phyloP scores from a whole-genome alignment of 1,140 invertebrate genomes.

The Saccostrea cuccullata region DNA sequence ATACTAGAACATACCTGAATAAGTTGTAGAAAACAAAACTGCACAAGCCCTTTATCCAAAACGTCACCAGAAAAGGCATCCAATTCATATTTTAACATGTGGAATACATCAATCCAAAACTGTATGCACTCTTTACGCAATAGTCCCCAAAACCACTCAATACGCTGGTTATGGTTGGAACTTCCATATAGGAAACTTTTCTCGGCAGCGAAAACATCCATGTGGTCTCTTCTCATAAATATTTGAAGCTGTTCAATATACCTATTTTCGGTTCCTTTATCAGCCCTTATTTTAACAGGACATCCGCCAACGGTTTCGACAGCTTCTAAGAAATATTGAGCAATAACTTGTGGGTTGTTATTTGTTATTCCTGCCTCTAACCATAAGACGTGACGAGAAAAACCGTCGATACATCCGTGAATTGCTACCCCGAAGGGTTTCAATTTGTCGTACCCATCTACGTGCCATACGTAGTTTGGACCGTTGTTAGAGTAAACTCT shows the following conservation, averaged over 20 bases:
- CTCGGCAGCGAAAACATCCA: too few relatives aligned
- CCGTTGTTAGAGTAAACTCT: too few relatives aligned
- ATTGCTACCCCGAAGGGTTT: slow-evolving; percentile 66
- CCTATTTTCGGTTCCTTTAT: slow-evolving; percentile 57
- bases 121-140: slow-evolving; percentile 49
- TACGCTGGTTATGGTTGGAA: slow-evolving; percentile 53
- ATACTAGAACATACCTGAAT: slow-evolving; percentile 54
- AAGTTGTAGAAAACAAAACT: slow-evolving; percentile 49
- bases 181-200: slow-evolving; percentile 36
- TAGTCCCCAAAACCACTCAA: slow-evolving; percentile 57
- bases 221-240: slow-evolving; percentile 35
- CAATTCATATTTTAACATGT: slow-evolving; percentile 29
- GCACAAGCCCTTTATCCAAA: slow-evolving; percentile 43
- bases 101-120: slow-evolving; percentile 53
- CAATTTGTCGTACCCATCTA: too few relatives aligned
- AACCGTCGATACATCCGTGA: slow-evolving; percentile 70
- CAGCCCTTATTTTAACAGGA: slow-evolving; percentile 58
- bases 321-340: slow-evolving; percentile 57
- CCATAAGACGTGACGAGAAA: slow-evolving; percentile 65
- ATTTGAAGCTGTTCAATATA: slow-evolving; percentile 49
- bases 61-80: slow-evolving; percentile 46
- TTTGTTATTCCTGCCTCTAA: too few relatives aligned
- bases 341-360: slow-evolving; percentile 61
- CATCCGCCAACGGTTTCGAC: slow-evolving; percentile 47
- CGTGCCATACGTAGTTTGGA: too few relatives aligned